phyloP scores from a whole-genome alignment of 2,113 vertebrate species.

The Sciurus niger region DNA sequence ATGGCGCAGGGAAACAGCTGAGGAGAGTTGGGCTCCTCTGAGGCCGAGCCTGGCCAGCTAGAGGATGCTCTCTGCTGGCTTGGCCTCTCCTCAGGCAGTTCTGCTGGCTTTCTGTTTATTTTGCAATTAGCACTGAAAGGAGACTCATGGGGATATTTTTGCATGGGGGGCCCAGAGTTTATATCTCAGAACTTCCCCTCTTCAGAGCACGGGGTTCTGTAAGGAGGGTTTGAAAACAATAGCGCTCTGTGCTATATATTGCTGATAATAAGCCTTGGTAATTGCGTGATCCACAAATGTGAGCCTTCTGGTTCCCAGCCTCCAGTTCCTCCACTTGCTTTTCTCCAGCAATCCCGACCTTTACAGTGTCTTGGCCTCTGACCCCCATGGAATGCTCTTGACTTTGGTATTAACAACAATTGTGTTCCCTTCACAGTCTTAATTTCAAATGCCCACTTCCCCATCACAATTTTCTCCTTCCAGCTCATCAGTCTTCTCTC shows the following conservation, averaged over 20 bases:
- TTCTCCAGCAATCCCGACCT: neutral
- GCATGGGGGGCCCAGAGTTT: conserved; percentile 7
- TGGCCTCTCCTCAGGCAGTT: neutral
- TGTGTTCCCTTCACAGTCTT: neutral
- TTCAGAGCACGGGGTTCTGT: neutral
- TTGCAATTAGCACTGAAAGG: conserved; percentile 53
- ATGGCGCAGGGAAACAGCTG: neutral
- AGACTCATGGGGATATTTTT: conserved; percentile 41
- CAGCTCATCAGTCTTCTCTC: neutral
- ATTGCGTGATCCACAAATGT: neutral
- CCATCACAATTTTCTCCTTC: neutral
- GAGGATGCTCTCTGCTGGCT: neutral
- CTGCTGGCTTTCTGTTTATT: conserved; percentile 54
- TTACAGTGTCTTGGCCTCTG: neutral
- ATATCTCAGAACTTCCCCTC: neutral
- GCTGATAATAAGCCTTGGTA: neutral
- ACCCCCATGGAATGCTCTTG: neutral
- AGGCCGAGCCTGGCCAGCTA: neutral
- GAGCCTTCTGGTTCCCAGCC: neutral
- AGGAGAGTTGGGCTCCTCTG: neutral
- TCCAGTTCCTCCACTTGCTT: neutral
- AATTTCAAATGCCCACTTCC: neutral
- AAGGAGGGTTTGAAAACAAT: conserved; percentile 8
- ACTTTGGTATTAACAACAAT: neutral
- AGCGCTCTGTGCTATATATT: neutral